Percentiles rank a stretch among this genome's conserved stretches.
These are phyloP conservation scores for Nasonia giraulti DNA, from an alignment of 1,140 invertebrate species.

Conservation along the genomic window DNA sequence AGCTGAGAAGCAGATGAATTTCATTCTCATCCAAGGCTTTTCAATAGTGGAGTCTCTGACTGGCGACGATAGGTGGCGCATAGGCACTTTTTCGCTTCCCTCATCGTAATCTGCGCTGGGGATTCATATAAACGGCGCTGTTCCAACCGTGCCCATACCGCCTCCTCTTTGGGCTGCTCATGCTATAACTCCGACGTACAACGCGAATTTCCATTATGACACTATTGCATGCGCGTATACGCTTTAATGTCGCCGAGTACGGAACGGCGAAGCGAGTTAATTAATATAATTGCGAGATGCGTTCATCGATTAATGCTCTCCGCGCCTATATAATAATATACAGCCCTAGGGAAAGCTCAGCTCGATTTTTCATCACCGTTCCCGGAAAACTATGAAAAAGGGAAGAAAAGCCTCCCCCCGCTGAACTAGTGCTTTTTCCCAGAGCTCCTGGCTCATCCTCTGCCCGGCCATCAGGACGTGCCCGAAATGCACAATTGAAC, in stretches of 20 bases:
- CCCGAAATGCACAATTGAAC: constrained; percentile 15
- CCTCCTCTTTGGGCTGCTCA: too few relatives aligned
- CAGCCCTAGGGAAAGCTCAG: not conserved
- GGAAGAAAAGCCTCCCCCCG: not conserved
- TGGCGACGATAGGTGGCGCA: too few relatives aligned
- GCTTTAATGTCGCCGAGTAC: not conserved
- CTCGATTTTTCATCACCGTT: not conserved
- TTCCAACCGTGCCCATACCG: too few relatives aligned
- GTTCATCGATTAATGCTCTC: not conserved
- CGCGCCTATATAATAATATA: not conserved
- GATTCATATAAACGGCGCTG: too few relatives aligned
- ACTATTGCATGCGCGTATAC: not conserved
- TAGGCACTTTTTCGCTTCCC: too few relatives aligned
- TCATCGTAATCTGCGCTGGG: too few relatives aligned
- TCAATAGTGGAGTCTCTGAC: too few relatives aligned
- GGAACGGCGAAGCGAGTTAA: not conserved
- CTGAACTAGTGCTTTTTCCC: not conserved
- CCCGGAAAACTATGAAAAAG: not conserved
- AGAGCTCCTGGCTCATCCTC: not conserved
- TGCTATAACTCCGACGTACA: too few relatives aligned
- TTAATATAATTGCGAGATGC: constrained; percentile 20
- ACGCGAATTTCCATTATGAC: too few relatives aligned
- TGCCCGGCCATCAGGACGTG: not conserved
- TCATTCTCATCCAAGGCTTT: too few relatives aligned
- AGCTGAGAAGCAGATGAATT: too few relatives aligned